A percentile compares a stretch with the other conserved stretches of the same genome.
Conservation (phyloP, 2,888 invertebrate genomes). For the Plebejus melissa region DNA sequence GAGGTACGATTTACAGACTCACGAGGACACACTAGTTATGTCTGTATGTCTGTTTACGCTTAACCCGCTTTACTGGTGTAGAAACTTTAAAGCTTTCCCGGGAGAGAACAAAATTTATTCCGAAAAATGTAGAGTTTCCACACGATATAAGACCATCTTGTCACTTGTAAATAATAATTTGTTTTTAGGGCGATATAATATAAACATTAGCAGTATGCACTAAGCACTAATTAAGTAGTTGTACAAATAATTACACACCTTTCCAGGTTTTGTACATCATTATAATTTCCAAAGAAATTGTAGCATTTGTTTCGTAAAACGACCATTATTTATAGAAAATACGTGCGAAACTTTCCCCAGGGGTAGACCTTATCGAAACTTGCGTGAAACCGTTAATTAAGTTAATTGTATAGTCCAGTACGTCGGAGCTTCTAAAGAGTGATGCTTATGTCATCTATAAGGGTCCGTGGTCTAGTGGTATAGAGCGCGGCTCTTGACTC, state of each 20-base stretch:
- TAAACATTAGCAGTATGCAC: background rate
- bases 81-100: background rate
- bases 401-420: slow-evolving; percentile 23
- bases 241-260: background rate
- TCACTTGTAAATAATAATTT: background rate
- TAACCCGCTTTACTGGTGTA: background rate
- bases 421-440: background rate
- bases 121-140: background rate
- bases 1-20: background rate
- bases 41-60: background rate
- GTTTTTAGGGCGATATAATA: background rate
- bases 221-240: background rate
- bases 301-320: background rate
- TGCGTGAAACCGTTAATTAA: slow-evolving; percentile 19
- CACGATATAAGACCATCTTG: background rate
- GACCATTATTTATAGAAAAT: background rate
- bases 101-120: background rate
- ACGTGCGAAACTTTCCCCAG: slow-evolving; percentile 5
- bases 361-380: slow-evolving; percentile 4
- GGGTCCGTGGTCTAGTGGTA: too few relatives aligned
- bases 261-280: background rate
- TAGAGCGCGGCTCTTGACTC: too few relatives aligned
- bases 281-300: background rate
- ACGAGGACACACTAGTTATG: background rate
- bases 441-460: too few relatives aligned